Conservation (phyloP, 2,888 invertebrate species). For the Muschampia plurimacula region DNA sequence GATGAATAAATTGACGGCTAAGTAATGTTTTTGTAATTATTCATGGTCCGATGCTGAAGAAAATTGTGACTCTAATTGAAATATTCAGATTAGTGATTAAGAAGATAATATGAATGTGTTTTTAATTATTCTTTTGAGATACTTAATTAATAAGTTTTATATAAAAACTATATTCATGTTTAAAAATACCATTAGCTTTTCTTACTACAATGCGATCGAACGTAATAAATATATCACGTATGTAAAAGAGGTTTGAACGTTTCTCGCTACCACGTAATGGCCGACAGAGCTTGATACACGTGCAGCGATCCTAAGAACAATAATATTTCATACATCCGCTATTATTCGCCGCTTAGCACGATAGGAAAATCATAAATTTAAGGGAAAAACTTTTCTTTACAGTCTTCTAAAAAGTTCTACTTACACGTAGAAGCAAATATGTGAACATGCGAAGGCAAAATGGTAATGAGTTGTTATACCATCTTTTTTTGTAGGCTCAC, state of each 20-base stretch:
- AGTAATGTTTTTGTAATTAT: conserved; percentile 68
- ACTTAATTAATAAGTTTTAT: not conserved
- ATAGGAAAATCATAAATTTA: conserved; percentile 81
- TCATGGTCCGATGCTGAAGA: conserved; percentile 56
- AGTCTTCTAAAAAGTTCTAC: conserved; percentile 72
- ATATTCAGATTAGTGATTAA: conserved; percentile 17
- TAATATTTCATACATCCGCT: conserved; percentile 76
- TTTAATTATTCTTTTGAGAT: not conserved
- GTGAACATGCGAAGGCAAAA: conserved; percentile 66
- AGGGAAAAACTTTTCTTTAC: conserved; percentile 77
- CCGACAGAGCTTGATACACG: conserved; percentile 51
- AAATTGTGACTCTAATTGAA: conserved; percentile 46
- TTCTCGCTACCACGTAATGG: conserved; percentile 34
- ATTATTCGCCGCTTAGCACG: conserved; percentile 79
- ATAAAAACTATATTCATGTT: not conserved
- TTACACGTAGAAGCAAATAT: conserved; percentile 70
- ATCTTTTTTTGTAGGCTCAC: conserved; percentile 58
- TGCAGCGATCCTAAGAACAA: conserved; percentile 62
- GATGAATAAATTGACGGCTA: conserved; percentile 79
- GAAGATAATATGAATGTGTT: conserved; percentile 14
- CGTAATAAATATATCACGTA: conserved; percentile 27
- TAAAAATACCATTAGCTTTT: conserved; percentile 5
- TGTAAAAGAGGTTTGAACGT: conserved; percentile 34
- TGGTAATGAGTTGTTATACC: conserved; percentile 75
- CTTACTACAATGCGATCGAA: not conserved